Percentiles rank a stretch among this genome's conserved stretches.
Conservation (phyloP, 2,888 invertebrate genomes). For the Caradrina clavipalpis region DNA sequence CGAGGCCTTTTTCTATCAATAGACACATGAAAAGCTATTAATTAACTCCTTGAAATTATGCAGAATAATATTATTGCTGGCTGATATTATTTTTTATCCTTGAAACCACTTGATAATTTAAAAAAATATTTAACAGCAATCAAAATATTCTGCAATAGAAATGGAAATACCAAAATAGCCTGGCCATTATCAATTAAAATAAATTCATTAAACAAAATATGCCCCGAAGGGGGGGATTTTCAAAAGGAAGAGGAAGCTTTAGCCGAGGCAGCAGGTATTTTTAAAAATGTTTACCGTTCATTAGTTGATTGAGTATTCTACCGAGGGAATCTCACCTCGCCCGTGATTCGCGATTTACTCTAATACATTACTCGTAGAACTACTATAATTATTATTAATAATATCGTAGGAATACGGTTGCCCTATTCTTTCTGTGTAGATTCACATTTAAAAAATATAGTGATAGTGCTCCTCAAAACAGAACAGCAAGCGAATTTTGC, state of each 20-base stretch:
- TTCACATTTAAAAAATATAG: too few relatives aligned
- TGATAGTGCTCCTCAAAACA: too few relatives aligned
- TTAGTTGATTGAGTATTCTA: not conserved
- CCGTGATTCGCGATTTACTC: too few relatives aligned
- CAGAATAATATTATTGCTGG: constrained; percentile 13
- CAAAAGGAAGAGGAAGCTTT: constrained; percentile 19
- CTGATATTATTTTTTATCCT: not conserved
- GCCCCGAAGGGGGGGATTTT: constrained; percentile 51
- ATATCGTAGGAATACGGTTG: too few relatives aligned
- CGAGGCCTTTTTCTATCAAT: too few relatives aligned
- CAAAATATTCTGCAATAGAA: constrained; percentile 22
- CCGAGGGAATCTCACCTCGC: too few relatives aligned
- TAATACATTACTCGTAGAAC: too few relatives aligned
- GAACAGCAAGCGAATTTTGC: too few relatives aligned
- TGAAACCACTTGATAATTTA: not conserved
- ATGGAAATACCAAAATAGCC: constrained; percentile 31
- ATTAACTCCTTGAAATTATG: too few relatives aligned
- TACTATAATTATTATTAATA: too few relatives aligned
- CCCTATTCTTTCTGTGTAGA: too few relatives aligned
- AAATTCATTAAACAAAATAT: constrained; percentile 49
- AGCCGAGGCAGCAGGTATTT: constrained; percentile 64
- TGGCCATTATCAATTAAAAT: constrained; percentile 7
- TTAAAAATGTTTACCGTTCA: not conserved
- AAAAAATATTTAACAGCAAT: not conserved
- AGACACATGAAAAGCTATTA: too few relatives aligned